Evolutionary conservation across 2,113 vertebrate species (phyloP).

Genomic region (Plotosus lineatus): DNA sequence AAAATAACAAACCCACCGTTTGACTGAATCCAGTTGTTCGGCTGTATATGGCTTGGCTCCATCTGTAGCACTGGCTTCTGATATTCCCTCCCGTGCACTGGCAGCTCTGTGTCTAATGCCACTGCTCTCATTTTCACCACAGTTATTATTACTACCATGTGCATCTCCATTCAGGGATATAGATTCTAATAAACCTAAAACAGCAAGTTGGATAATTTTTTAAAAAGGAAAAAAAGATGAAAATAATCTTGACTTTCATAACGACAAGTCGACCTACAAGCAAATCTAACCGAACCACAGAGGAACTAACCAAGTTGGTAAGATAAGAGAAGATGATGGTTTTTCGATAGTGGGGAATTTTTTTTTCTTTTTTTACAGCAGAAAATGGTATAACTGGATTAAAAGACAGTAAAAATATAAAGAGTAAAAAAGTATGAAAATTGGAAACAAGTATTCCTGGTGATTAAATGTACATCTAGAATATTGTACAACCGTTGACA

Average conservation of each 20-base stretch:
- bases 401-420: too few species aligned
- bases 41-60: conserved; percentile 82
- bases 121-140: conserved; percentile 71
- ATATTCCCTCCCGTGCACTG: conserved; percentile 51
- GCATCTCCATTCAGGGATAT: conserved; percentile 80
- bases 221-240: not conserved
- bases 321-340: too few species aligned
- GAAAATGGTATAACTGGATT: too few species aligned
- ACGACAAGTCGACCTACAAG: not conserved
- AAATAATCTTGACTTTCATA: not conserved
- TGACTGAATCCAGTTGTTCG: conserved; percentile 92
- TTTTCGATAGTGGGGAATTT: too few species aligned
- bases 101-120: conserved; percentile 70
- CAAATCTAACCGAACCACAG: not conserved
- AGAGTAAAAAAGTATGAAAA: too few species aligned
- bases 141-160: conserved; percentile 65
- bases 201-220: conserved; percentile 27
- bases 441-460: too few species aligned
- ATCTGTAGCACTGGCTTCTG: conserved; percentile 75
- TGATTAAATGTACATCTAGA: too few species aligned
- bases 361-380: too few species aligned
- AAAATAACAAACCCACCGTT: conserved; percentile 73
- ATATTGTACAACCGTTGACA: too few species aligned
- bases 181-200: conserved; percentile 84
- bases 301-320: not conserved